These are phyloP conservation scores for Pelobates fuscus DNA, from an alignment of 2,113 vertebrate genomes.

Conservation along the genomic window DNA sequence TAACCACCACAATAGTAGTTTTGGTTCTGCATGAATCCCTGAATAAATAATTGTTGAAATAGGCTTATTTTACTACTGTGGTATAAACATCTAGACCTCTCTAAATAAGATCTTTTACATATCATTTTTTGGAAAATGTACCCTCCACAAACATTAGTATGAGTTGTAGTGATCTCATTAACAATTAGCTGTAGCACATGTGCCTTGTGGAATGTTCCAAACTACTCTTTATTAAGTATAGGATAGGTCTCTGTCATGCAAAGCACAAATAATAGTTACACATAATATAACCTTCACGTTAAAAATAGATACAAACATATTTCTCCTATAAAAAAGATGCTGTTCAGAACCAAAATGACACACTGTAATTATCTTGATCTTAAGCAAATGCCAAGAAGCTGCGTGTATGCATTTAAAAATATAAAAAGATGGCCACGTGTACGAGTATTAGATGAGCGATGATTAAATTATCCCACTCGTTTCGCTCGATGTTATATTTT, in stretches of 20 bases:
- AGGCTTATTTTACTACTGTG: no score
- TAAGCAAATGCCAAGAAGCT: not conserved
- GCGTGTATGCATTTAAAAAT: slow-evolving; percentile 2
- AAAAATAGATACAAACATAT: not conserved
- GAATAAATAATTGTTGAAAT: no score
- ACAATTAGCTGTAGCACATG: not conserved
- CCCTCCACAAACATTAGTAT: no score
- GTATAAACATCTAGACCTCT: no score
- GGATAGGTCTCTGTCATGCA: not conserved
- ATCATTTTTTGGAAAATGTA: no score
- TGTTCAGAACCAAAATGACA: slow-evolving; percentile 5
- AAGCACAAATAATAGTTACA: not conserved
- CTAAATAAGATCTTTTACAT: no score
- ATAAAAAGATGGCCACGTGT: not conserved
- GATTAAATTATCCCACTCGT: not conserved
- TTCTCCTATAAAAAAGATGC: slow-evolving; percentile 3
- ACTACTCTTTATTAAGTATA: not conserved
- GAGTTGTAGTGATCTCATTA: not conserved
- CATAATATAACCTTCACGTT: not conserved
- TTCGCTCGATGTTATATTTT: no score
- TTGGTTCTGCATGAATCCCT: no score
- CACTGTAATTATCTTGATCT: slow-evolving; percentile 10
- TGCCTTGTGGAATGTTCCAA: not conserved
- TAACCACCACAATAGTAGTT: no score
- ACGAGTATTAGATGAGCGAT: not conserved